Base-by-base conservation (phyloP, 2,888 invertebrate species). In the Amblyjoppa proteus region DNA sequence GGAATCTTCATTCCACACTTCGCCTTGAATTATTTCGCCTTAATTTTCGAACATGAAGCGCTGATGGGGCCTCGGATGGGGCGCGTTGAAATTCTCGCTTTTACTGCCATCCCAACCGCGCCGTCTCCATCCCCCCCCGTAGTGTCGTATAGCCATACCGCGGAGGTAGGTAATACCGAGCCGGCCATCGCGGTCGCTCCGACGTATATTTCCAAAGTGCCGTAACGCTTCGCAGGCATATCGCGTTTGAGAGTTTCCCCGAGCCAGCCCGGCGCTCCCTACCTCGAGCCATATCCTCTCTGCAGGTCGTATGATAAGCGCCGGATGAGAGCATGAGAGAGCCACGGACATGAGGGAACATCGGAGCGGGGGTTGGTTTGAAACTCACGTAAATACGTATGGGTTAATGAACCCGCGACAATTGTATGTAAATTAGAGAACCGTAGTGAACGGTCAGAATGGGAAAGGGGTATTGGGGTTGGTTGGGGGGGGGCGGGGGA, bases 351-450 rank as follows among this genome's bases (percentile, higher is more conserved):
- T 41, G 11, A 41, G 11, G 9, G 41, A 41, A 41, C 41, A 41
- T 5, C 41, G 20, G 13, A 51, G n/a, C 41, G 34, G 20, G 13
- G 64, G 45, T 20, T 25, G 71, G 76, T 74, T 41, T 79, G 20
- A 82, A 84, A 76, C 78, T 66, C 81, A 25, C 70, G 82, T 84
- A 82, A 87, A 89, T 89, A 88, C 86, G 87, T 87, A 86, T 81
- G 86, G 85, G 87, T 89, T 91, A 90, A 89, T 88, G 89, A 91
- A 89, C 87, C 81, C 81, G 78, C 87, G 78, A 85, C 84, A 88
- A 89, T 90, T 86, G 84, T 87, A 90, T 90, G 90, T 87, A 90
- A 90, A 91, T 90, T 91, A 85, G 85, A 87, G 77, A 81, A 77
- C 61, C 73, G 80, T 74, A 66, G 81, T 76, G 76, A 84, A 66